Conservation (phyloP, 2,797 vertebrate species). For the Notolabrus celidotus region DNA sequence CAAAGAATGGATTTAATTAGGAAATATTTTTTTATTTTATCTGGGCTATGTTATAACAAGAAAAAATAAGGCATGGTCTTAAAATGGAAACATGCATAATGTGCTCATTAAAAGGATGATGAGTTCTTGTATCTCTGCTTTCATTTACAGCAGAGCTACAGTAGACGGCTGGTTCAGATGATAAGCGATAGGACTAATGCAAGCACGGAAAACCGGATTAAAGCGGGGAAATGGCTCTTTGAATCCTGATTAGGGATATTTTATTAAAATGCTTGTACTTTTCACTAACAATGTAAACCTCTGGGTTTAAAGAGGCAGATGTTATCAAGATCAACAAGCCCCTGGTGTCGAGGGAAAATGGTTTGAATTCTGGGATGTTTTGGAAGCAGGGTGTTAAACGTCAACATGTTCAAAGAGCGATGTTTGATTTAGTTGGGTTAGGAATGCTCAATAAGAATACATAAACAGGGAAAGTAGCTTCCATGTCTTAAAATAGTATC, state of each 20-base stretch:
- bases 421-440: slow-evolving; percentile 35
- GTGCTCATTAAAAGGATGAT: slow-evolving; percentile 28
- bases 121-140: slow-evolving; percentile 15
- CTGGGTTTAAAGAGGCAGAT: slow-evolving; percentile 40
- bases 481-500: slow-evolving; percentile 3
- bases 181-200: slow-evolving; percentile 45
- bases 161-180: slow-evolving; percentile 16
- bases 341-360: slow-evolving; percentile 15
- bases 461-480: slow-evolving; percentile 17
- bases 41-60: too few relatives aligned
- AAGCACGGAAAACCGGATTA: slow-evolving; percentile 45
- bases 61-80: slow-evolving; percentile 2
- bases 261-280: slow-evolving; percentile 39
- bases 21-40: too few relatives aligned
- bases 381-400: slow-evolving; percentile 26
- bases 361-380: slow-evolving; percentile 14
- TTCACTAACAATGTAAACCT: slow-evolving; percentile 39
- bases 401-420: slow-evolving; percentile 21
- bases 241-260: slow-evolving; percentile 48
- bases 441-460: slow-evolving; percentile 8
- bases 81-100: slow-evolving; percentile 26
- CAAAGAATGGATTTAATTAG: too few relatives aligned
- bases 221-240: slow-evolving; percentile 39
- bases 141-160: slow-evolving; percentile 18
- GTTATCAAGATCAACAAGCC: slow-evolving; percentile 44